Evolutionary conservation across 1,140 invertebrate species (phyloP), one percentile per base, ranked within the genome.

Genomic region (Drosophila pandora): DNA sequence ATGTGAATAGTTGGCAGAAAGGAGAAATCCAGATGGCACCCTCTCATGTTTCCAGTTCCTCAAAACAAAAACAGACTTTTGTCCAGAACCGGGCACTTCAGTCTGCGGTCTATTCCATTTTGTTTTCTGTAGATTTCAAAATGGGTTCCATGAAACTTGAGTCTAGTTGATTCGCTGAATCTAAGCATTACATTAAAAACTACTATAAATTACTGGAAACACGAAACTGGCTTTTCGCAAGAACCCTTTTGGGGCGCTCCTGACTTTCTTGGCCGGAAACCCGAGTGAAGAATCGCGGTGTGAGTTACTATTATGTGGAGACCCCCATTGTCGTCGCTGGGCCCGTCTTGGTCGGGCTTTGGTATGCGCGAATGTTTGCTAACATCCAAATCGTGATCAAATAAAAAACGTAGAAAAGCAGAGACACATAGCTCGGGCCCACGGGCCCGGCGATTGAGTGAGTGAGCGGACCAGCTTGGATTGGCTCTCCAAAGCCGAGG

Each of bases 341-440:
- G 53, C 49, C 49, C 34, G 34, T 48, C 45, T 50, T 74, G 71
- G 58, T 39, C 8, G 43, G 60, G 56, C 50, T 54, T 54, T 74
- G 77, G 82, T 78, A 85, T 85, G 82, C 78, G 82, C 81, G 69
- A 85, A 87, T 87, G 78, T 85, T 85, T 87, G 78, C 82, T 55
- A 87, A 85, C 82, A 87, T 82, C 76, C 73, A 82, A 85, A 81
- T 85, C 82, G 82, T 85, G 82, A 85, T 85, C 82, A 81, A 87
- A 85, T 85, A 85, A 87, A 74, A 80, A 76, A 76, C 68, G 49
- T 58, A 72, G 39, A 45, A 62, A 64, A 70, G 45, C 54, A 61
- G 64, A 76, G 55, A 63, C 80, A 79, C 57, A 73, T 57, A 55
- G 49, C 45, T 34, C 41, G 25, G 48, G 13, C 62, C 30, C 25